Evolutionary conservation across 2,888 invertebrate species (phyloP), one percentile per base, ranked within the genome.

Genomic region (Apamea monoglypha): DNA sequence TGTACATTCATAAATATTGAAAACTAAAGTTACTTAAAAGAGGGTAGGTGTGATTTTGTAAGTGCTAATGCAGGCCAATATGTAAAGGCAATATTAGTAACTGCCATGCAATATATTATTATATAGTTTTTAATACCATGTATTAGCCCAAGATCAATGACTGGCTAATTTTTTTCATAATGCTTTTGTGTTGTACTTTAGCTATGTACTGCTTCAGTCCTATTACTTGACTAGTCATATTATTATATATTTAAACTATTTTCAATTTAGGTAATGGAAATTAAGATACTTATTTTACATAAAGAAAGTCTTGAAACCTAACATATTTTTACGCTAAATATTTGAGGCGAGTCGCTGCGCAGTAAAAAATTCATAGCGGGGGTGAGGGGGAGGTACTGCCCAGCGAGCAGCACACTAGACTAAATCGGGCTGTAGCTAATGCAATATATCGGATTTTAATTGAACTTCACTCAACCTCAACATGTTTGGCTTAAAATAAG

Each of bases 151-250:
- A 64, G 50, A 64, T 74, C 32, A 59, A 40, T 74, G 71, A 81
- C 50, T 84, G 80, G 72, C 69, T 29, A 53, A 44, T 25, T 29
- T 18, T 56, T 76, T 53, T 5, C 44, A 72, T 64, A 72, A 72
- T 69, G 85, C 84, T 84, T 84, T 75, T 81, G 84, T 84, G 63
- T 82, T 84, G 85, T 85, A 78, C 18, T 84, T 77, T 67, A 64
- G 76, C 67, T 63, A 84, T 69, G 1, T 59, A 67, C 10, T 84
- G 76, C 76, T 78, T 82, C 25, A 40, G 66, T 80, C 66, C 76
- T 68, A 50, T 64, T 74, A 79, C 59, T 74, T 68, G 36, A 68
- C 76, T 87, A 87, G 85, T 87, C 80, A 77, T 70, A 79, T 63
- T 76, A 69, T 25, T 66, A 47, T 74, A 40, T 64, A 47, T 53